Base-by-base conservation (phyloP, 1,140 invertebrate species). In the Goniozus legneri region DNA sequence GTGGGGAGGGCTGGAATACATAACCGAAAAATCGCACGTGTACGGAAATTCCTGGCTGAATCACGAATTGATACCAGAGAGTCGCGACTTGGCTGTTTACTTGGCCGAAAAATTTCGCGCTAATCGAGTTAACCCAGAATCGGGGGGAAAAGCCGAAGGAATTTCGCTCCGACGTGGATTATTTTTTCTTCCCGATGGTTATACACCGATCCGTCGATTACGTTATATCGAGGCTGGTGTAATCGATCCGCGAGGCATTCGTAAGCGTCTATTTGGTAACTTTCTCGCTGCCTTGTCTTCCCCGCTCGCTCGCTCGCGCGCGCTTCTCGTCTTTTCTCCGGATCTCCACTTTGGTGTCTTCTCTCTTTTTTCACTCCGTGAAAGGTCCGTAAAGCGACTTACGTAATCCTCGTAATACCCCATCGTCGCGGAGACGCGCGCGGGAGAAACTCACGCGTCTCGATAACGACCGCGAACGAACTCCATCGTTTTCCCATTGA, bases 361-460 rank as follows among this genome's bases (percentile, higher is more conserved):
- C 30, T 18, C 15, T 38, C n/a, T 16, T 33, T 32, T 22, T 44
- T 50, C 36, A 13, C 21, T 38, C 21, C 4, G 10, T 4, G 22
- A 21, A 52, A 51, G 31, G 20, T 24, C n/a, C 33, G 16, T 31
- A 24, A 33, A 35, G 34, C 24, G 10, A 34, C 37, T 49, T 47
- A 45, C 18, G 36, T 36, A 50, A 56, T 33, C 15, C 35, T 15
- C 33, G 37, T 50, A 46, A 50, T 34, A 31, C 22, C 24, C 39
- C n/a, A n/a, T n/a, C n/a, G n/a, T n/a, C n/a, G n/a, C n/a, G n/a
- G n/a, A n/a, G 48, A 52, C 52, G 44, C 40, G 34, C 10, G 15
- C 31, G 35, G 52, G 59, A 54, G 56, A 56, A 63, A 66, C 50
- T 61, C 44, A 40, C 37, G 27, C 37, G 51, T 47, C 35, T 50